Base-by-base conservation (phyloP, 2,113 vertebrate genomes). In the Acanthisitta chloris region DNA sequence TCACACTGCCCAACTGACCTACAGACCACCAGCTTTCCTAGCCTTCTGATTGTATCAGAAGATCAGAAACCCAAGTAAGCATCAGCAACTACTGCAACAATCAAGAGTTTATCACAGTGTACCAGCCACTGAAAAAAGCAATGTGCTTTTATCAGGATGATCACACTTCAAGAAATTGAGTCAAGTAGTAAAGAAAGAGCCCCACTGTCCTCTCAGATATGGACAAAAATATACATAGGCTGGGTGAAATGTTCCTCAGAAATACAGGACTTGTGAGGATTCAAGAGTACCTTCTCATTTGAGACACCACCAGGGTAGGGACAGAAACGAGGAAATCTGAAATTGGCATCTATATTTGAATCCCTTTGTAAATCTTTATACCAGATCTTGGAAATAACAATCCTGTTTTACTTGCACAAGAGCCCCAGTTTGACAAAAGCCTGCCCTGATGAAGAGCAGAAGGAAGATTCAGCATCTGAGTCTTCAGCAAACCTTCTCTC, bases 1-100 rank as follows among this genome's bases (percentile, higher is more conserved):
- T 97, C 95, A 72, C 24, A 17, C 15, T 89, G 77, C 91, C 79
- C 29, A 67, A 17, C 38, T 91, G 80, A 84, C 86, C 86, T 72
- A 71, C 0, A 1, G 67, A 95, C 51, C 48, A 78, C 43, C 42
- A 24, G 28, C 28, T n/a, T 89, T 67, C 86, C 80, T 5, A 49
- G 66, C 7, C 42, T 36, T 80, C 58, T 88, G 72, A 45, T 2
- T 92, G 65, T 70, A 88, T 82, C 89, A 88, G 46, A 74, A 94
- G 81, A 65, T 76, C 67, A 96, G 86, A 76, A 91, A 73, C 5
- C 10, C 49, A 89, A 70, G 49, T 15, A 91, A 81, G 58, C 51
- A 87, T 42, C 61, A 86, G 71, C 42, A 91, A 43, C 9, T 89
- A 78, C 87, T 74, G 45, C 74, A 86, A 42, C 45, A 42, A 89